phyloP scores from a whole-genome alignment of 2,797 vertebrate genomes.

The Platalea minor region DNA sequence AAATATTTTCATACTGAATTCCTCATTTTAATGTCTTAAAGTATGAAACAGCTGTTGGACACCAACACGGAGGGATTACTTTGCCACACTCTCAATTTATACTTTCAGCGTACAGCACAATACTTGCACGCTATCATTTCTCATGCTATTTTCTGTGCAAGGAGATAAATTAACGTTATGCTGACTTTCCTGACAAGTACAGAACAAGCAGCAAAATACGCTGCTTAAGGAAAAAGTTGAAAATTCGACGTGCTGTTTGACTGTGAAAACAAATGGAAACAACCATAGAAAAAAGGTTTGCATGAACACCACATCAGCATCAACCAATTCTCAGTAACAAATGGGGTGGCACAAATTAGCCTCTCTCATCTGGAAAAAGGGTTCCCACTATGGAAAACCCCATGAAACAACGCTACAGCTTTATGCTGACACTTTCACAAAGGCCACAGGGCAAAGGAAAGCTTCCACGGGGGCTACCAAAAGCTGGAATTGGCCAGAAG shows the following conservation, averaged over 20 bases:
- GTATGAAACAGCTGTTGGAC: neutral
- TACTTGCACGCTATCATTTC: neutral
- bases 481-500: neutral
- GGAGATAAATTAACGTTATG: neutral
- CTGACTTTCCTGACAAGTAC: neutral
- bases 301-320: neutral
- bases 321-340: neutral
- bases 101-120: neutral
- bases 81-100: neutral
- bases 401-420: fast-evolving
- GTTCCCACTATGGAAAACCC: neutral
- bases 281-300: neutral
- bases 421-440: neutral
- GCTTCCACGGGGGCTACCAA: neutral
- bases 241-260: neutral
- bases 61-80: neutral
- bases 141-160: neutral
- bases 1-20: neutral
- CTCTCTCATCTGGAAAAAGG: neutral
- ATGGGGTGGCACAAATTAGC: neutral
- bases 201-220: neutral
- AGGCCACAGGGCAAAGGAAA: neutral
- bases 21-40: neutral
- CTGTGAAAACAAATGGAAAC: neutral
- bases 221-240: neutral